Evolutionary conservation across 2,797 vertebrate species (phyloP).

Genomic region (Lates japonicus): DNA sequence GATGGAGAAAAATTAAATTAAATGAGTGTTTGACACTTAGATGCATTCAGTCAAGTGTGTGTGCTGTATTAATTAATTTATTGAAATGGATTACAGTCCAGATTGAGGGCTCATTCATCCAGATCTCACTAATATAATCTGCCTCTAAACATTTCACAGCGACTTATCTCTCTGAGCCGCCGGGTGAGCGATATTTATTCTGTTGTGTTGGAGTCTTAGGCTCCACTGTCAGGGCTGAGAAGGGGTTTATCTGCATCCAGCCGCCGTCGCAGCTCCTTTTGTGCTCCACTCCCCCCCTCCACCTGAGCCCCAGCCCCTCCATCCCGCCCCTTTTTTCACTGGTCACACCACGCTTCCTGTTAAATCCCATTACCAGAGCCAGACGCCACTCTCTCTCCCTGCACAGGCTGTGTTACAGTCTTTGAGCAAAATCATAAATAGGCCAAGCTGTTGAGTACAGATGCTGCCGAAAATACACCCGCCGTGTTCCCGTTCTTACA

Average conservation of each 20-base stretch:
- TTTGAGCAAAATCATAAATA: conserved; percentile 69
- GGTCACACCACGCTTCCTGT: conserved; percentile 67
- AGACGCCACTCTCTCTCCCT: conserved; percentile 54
- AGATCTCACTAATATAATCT: conserved; percentile 81
- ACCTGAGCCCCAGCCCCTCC: background rate
- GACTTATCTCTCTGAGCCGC: conserved; percentile 76
- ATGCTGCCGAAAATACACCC: conserved; percentile 69
- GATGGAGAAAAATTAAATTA: conserved; percentile 46
- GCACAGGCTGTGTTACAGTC: conserved; percentile 21
- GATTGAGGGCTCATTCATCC: conserved; percentile 75
- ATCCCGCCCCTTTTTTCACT: conserved; percentile 23
- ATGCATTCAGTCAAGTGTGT: conserved; percentile 49
- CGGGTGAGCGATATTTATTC: conserved; percentile 68
- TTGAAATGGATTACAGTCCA: conserved; percentile 75
- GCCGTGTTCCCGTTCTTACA: conserved; percentile 52
- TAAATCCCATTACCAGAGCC: conserved; percentile 73
- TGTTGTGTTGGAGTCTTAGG: conserved; percentile 72
- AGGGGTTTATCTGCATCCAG: conserved; percentile 75
- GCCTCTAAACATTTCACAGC: conserved; percentile 75
- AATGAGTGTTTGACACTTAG: conserved; percentile 33
- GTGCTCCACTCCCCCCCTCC: conserved; percentile 29
- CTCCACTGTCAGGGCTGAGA: conserved; percentile 58
- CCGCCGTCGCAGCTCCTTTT: conserved; percentile 67
- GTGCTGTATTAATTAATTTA: conserved; percentile 74
- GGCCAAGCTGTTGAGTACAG: conserved; percentile 75